Conservation (phyloP, 2,888 invertebrate genomes). For the Eutolmus rufibarbis region DNA sequence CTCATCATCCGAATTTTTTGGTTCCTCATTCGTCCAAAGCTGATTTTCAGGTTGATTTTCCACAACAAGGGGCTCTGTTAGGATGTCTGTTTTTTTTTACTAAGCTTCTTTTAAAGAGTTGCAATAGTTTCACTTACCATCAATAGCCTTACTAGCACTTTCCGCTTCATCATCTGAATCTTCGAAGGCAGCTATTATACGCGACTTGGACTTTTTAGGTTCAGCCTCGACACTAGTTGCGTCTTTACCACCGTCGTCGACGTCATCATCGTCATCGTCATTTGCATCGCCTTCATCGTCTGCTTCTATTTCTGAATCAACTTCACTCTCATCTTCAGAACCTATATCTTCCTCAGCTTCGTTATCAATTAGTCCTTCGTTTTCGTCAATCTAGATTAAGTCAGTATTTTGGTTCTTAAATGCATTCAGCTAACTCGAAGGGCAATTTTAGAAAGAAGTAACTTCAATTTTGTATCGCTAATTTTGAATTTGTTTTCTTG, state of each 20-base stretch:
- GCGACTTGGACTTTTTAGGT: conserved; percentile 57
- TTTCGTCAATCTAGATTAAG: background rate
- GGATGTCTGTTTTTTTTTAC: background rate
- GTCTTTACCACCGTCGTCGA: too few species aligned
- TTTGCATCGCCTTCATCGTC: conserved; percentile 53
- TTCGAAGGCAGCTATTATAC: conserved; percentile 57
- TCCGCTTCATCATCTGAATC: conserved; percentile 59
- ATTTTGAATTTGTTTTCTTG: too few species aligned
- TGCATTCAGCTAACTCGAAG: too few species aligned
- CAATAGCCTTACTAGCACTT: conserved; percentile 33
- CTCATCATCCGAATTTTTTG: conserved; percentile 55
- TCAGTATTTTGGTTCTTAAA: background rate
- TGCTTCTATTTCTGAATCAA: conserved; percentile 60
- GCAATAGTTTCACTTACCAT: background rate
- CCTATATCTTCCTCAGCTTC: conserved; percentile 63
- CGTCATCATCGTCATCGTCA: conserved; percentile 62
- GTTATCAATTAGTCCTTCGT: conserved; percentile 41
- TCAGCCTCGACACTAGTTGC: conserved; percentile 26
- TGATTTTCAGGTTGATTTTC: background rate
- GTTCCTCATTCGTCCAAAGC: background rate
- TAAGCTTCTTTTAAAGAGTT: background rate
- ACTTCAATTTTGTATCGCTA: too few species aligned
- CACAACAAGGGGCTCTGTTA: background rate
- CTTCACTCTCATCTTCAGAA: conserved; percentile 58
- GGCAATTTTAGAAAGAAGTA: too few species aligned